Percentiles rank a stretch among this genome's conserved stretches.
phyloP scores from a whole-genome alignment of 2,113 vertebrate genomes.

The Neodon shergylaensis region DNA sequence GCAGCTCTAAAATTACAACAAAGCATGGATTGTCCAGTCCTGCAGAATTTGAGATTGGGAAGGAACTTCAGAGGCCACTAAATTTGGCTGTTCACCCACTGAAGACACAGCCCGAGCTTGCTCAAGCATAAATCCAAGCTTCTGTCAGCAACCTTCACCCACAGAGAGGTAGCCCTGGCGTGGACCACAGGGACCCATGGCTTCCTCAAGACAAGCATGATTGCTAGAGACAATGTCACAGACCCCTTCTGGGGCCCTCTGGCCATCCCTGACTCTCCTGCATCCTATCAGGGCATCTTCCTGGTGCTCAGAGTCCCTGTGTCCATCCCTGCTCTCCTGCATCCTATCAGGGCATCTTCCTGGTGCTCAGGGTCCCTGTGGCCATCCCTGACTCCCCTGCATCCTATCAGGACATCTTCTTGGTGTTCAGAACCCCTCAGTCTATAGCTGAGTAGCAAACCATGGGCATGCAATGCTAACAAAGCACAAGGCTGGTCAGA shows the following conservation, averaged over 20 bases:
- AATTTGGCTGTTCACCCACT: slow-evolving; percentile 33
- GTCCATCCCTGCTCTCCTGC: not conserved
- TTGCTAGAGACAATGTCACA: not conserved
- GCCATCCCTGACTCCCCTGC: not conserved
- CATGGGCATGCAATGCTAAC: not conserved
- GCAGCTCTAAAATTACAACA: slow-evolving; percentile 75
- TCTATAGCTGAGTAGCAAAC: not conserved
- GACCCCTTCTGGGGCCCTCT: not conserved
- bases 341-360: not conserved
- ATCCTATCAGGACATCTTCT: not conserved
- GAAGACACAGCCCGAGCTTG: not conserved
- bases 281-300: not conserved
- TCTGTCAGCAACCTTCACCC: not conserved
- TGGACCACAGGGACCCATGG: not conserved
- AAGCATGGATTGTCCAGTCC: slow-evolving; percentile 59
- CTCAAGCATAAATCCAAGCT: not conserved
- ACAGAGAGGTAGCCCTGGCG: not conserved
- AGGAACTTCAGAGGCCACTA: slow-evolving; percentile 50
- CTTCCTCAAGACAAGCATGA: not conserved
- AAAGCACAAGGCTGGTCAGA: not conserved
- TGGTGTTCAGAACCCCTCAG: not conserved
- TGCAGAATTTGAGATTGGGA: slow-evolving; percentile 59
- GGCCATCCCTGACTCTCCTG: not conserved
- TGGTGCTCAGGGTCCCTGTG: not conserved
- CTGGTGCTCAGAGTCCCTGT: not conserved